These are phyloP conservation scores for Apantesis nais DNA, from an alignment of 2,888 invertebrate genomes.

Conservation along the genomic window DNA sequence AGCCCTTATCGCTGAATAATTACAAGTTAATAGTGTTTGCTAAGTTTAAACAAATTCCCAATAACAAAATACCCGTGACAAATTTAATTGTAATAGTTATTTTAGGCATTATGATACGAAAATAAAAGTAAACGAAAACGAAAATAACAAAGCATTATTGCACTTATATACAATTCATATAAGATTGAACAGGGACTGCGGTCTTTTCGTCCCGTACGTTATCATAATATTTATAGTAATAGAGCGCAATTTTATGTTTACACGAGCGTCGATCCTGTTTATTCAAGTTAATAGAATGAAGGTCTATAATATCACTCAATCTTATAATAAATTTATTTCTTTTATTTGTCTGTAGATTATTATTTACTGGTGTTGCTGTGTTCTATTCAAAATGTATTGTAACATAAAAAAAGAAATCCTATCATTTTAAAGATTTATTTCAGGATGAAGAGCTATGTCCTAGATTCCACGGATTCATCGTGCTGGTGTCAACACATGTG, in stretches of 20 bases:
- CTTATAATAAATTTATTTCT: neutral
- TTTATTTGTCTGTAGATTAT: neutral
- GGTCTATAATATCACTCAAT: neutral
- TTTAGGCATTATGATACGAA: conserved; percentile 16
- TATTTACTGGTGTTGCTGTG: neutral
- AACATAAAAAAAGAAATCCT: neutral
- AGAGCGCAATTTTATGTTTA: conserved; percentile 8
- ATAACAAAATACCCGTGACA: conserved; percentile 10
- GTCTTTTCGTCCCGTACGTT: conserved; percentile 4
- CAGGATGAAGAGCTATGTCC: neutral
- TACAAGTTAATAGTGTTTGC: neutral
- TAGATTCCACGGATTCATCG: too few relatives aligned
- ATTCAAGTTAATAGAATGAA: neutral
- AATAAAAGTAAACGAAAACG: conserved; percentile 14
- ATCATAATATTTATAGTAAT: conserved; percentile 8
- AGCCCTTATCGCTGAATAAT: neutral
- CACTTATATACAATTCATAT: conserved; percentile 29
- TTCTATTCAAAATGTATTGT: neutral
- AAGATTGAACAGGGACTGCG: conserved; percentile 17
- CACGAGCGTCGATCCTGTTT: conserved; percentile 5
- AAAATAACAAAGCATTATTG: conserved; percentile 17
- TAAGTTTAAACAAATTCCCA: neutral
- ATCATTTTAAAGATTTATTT: neutral
- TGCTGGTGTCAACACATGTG: too few relatives aligned
- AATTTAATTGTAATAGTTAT: conserved; percentile 9